A percentile compares a stretch with the other conserved stretches of the same genome.
Evolutionary conservation across 2,113 vertebrate species (phyloP).

Genomic region (Pelodiscus sinensis): DNA sequence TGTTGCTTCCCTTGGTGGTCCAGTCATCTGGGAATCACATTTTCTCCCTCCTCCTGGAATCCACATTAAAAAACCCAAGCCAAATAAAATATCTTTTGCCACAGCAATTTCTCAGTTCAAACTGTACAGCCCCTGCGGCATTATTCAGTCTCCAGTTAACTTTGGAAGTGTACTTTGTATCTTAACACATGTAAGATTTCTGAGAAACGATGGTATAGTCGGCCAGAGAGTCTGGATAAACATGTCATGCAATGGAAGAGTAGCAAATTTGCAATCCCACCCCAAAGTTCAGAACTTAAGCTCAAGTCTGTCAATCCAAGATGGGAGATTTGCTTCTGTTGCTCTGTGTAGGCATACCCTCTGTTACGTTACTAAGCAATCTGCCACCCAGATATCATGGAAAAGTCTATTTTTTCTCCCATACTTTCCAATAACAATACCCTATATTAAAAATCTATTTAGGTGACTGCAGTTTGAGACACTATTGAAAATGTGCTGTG

Average conservation of each 20-base stretch:
- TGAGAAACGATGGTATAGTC: accelerated
- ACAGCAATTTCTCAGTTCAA: not conserved
- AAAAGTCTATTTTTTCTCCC: not conserved
- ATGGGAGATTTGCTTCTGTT: not conserved
- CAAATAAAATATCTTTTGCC: not conserved
- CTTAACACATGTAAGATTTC: not conserved
- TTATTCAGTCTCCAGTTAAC: not conserved
- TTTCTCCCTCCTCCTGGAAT: not conserved
- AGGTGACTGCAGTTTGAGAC: not conserved
- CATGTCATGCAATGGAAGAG: accelerated
- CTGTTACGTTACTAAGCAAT: not conserved
- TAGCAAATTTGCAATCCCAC: not conserved
- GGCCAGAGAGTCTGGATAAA: not conserved
- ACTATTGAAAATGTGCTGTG: not conserved
- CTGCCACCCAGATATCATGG: not conserved
- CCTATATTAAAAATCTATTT: accelerated
- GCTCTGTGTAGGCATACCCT: not conserved
- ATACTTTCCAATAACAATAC: not conserved
- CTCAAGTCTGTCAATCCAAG: not conserved
- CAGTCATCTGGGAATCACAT: not conserved
- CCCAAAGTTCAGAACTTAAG: not conserved
- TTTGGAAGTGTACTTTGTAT: not conserved
- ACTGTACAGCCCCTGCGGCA: not conserved
- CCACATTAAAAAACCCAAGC: not conserved
- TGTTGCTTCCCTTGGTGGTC: not conserved